A percentile compares a stretch with the other conserved stretches of the same genome.
phyloP scores from a whole-genome alignment of 2,113 vertebrate species.

The Fulmarus glacialis region DNA sequence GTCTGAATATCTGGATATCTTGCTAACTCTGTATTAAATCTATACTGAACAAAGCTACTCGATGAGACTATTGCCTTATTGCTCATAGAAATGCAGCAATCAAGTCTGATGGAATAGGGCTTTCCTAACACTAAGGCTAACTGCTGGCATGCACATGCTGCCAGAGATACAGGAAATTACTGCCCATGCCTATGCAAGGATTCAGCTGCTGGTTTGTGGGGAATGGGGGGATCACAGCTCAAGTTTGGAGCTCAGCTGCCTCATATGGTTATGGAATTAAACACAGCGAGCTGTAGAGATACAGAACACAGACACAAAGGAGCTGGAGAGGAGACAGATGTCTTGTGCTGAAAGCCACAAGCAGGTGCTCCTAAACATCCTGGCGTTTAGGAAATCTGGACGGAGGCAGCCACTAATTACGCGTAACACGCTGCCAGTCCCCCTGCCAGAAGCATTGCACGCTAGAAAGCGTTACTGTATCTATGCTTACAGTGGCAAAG shows the following conservation, averaged over 20 bases:
- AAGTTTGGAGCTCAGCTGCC: neutral
- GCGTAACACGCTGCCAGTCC: neutral
- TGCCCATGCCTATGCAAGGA: neutral
- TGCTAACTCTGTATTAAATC: neutral
- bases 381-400: neutral
- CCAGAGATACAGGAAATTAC: neutral
- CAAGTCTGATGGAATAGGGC: neutral
- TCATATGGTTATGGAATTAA: slow-evolving; percentile 11
- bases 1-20: neutral
- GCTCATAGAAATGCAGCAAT: neutral
- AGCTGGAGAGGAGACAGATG: neutral
- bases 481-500: neutral
- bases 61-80: neutral
- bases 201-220: neutral
- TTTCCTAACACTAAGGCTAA: neutral
- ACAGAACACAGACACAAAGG: neutral
- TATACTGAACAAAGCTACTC: neutral
- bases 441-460: neutral
- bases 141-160: neutral
- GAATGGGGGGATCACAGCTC: neutral
- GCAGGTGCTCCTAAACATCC: slow-evolving; percentile 43
- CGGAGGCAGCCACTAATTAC: neutral
- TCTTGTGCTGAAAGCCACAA: slow-evolving; percentile 29
- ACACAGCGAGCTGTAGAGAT: neutral
- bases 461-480: neutral